Base-by-base conservation (phyloP, 2,113 vertebrate species). In the Sciurus niger region DNA sequence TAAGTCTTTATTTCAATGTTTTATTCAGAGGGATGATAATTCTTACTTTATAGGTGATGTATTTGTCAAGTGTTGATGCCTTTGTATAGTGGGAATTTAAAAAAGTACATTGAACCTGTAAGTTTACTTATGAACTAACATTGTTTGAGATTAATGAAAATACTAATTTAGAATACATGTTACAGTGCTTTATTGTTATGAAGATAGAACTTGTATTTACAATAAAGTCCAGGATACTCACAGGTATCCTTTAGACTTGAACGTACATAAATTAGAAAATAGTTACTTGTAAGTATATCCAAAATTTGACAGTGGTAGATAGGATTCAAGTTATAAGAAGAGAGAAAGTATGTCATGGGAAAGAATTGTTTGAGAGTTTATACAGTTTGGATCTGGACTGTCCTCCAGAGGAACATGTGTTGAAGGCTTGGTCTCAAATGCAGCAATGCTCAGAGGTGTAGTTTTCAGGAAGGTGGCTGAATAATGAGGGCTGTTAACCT, bases 101-200 rank as follows among this genome's bases (percentile, higher is more conserved):
- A 96, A 95, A 92, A 9, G 3, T 34, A 1, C 20, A 72, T 73
- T 83, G n/a, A 95, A 93, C 17, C n/a, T 85, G 37, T 76, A 80
- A 32, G 14, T 58, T 84, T 93, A 63, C 90, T 60, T 55, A 86
- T 72, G 83, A 70, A 90, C 9, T 80, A 90, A 93, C 2, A 60
- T 74, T 92, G n/a, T 74, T 84, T 96, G 63, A 91, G 48, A 58
- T 60, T 79, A 96, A 87, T 60, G 17, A 60, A 70, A 58, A 84
- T 76, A 83, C 20, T 46, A 65, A 46, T 80, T 97, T 91, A 82
- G 70, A 58, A 73, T 34, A 80, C 3, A 92, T 76, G 4, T 84
- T 70, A n/a, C 18, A 58, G 37, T 60, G 14, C 32, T 40, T 51
- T 94, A 37, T 77, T 83, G 16, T 92, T 90, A 63, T 48, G 48